phyloP scores from a whole-genome alignment of 2,797 vertebrate species.

The Garrulus glandarius region DNA sequence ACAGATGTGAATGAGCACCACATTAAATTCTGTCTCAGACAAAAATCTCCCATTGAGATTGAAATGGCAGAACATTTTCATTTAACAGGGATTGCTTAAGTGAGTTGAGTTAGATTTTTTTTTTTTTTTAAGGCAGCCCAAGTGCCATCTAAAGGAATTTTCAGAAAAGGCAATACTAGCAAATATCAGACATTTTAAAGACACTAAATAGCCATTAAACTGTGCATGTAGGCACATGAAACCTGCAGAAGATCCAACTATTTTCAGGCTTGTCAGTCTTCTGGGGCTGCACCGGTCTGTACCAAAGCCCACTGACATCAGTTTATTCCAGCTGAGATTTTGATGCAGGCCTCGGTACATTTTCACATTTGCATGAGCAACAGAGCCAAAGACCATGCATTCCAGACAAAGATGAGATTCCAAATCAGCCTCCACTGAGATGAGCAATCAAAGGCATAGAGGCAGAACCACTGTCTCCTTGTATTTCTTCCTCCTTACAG shows the following conservation, averaged over 20 bases:
- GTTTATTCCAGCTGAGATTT: background rate
- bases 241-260: background rate
- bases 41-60: slow-evolving; percentile 38
- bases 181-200: background rate
- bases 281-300: background rate
- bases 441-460: background rate
- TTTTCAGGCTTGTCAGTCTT: background rate
- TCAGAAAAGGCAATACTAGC: background rate
- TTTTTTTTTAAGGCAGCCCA: background rate
- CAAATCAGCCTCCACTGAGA: background rate
- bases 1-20: slow-evolving; percentile 10
- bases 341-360: background rate
- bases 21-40: slow-evolving; percentile 25
- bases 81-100: background rate
- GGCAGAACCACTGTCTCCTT: background rate
- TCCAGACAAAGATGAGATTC: background rate
- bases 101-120: background rate
- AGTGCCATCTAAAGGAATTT: background rate
- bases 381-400: background rate
- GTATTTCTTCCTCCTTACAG: background rate
- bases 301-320: background rate
- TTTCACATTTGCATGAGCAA: background rate
- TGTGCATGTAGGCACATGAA: background rate
- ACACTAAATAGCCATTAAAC: background rate
- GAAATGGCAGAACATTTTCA: slow-evolving; percentile 7